A percentile compares a stretch with the other conserved stretches of the same genome.
These are phyloP conservation scores for Manis javanica DNA, from an alignment of 2,797 vertebrate genomes.

Conservation along the genomic window DNA sequence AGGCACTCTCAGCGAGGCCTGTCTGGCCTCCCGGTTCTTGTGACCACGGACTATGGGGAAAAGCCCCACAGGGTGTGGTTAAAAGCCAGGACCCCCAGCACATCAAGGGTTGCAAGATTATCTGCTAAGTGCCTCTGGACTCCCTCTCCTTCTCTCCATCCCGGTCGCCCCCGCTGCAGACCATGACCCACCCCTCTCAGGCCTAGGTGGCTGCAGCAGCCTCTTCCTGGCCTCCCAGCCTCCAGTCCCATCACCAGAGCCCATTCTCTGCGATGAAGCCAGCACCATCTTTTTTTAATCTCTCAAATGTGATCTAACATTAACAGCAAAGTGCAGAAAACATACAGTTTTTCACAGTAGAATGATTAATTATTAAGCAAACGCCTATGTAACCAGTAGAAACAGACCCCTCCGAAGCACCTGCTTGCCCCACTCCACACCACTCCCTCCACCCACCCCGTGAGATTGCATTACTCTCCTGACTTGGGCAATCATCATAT, in stretches of 20 bases:
- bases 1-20: neutral
- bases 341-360: neutral
- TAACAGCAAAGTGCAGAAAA: neutral
- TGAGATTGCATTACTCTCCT: neutral
- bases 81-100: neutral
- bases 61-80: neutral
- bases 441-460: fast-evolving
- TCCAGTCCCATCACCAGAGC: neutral
- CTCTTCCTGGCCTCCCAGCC: neutral
- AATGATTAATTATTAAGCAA: neutral
- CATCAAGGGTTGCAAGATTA: fast-evolving
- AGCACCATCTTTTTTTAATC: no score
- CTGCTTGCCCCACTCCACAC: neutral
- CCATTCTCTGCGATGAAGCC: neutral
- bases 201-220: fast-evolving
- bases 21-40: fast-evolving
- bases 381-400: neutral
- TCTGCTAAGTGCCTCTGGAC: neutral
- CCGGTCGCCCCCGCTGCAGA: fast-evolving
- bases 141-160: neutral
- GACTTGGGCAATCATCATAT: neutral
- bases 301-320: neutral
- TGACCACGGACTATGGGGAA: fast-evolving
- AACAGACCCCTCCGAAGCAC: neutral
- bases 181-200: fast-evolving